phyloP scores from a whole-genome alignment of 2,797 vertebrate species.

The Gambusia yucatana region DNA sequence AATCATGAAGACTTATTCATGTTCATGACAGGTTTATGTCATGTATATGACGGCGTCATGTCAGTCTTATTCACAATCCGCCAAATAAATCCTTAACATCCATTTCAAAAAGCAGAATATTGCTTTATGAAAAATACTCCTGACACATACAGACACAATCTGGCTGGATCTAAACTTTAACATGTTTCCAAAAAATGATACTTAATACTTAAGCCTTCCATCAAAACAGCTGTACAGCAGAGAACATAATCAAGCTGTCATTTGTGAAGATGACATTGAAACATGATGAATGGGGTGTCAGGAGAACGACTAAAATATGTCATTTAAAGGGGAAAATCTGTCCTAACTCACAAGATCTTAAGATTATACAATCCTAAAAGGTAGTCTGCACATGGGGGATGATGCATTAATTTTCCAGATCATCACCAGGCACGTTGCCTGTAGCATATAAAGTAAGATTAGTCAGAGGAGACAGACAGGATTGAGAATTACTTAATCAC shows the following conservation, averaged over 20 bases:
- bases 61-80: no score
- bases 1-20: no score
- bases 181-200: neutral
- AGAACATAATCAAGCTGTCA: constrained; percentile 32
- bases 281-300: constrained; percentile 26
- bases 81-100: neutral
- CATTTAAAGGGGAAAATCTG: constrained; percentile 38
- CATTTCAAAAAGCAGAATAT: neutral
- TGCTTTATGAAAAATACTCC: neutral
- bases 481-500: constrained; percentile 17
- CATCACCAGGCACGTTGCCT: constrained; percentile 37
- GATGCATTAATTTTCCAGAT: constrained; percentile 43
- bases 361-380: constrained; percentile 30
- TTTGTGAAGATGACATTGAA: constrained; percentile 36
- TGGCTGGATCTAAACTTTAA: neutral
- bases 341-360: constrained; percentile 26
- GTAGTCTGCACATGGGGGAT: neutral
- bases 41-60: no score
- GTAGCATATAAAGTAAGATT: constrained; percentile 35
- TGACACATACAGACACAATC: neutral
- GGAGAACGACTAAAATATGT: constrained; percentile 47
- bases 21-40: no score
- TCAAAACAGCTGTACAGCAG: constrained; percentile 25
- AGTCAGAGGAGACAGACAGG: constrained; percentile 14
- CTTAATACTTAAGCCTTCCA: constrained; percentile 14